phyloP scores from a whole-genome alignment of 2,888 invertebrate genomes.

The Acrobasis suavella region DNA sequence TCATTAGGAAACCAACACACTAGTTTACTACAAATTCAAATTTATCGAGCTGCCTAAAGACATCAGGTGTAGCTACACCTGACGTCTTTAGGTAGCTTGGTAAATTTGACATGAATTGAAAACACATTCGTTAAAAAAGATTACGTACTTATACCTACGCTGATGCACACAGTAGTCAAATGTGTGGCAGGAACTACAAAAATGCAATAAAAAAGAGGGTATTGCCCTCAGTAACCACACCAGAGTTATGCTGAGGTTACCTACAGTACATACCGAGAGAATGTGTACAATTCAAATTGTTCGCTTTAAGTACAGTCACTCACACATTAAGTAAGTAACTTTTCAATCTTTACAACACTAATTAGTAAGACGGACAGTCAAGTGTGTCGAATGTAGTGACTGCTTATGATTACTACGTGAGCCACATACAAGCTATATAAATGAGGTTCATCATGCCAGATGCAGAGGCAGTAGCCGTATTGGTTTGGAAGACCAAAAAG shows the following conservation, averaged over 20 bases:
- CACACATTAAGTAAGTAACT: not conserved
- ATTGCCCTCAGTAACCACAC: slow-evolving; percentile 1
- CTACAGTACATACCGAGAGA: not conserved
- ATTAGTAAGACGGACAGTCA: not conserved
- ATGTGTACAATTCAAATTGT: not conserved
- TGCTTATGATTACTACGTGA: too few relatives aligned
- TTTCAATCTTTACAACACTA: too few relatives aligned
- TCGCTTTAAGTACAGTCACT: not conserved
- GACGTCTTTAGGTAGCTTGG: too few relatives aligned
- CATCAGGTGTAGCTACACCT: too few relatives aligned
- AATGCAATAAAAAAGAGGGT: not conserved
- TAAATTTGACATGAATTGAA: too few relatives aligned
- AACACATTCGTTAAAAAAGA: not conserved
- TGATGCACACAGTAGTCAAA: not conserved
- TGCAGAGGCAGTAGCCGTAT: too few relatives aligned
- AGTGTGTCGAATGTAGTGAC: too few relatives aligned
- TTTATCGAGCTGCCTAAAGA: too few relatives aligned
- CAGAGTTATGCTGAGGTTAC: not conserved
- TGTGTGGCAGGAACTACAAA: not conserved
- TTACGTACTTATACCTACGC: not conserved
- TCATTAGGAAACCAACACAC: not conserved
- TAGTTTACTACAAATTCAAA: too few relatives aligned
- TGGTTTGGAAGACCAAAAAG: too few relatives aligned
- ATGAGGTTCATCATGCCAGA: too few relatives aligned
- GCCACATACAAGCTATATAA: too few relatives aligned